Evolutionary conservation across 2,888 invertebrate species (phyloP).

Genomic region (Apotomis turbidana): DNA sequence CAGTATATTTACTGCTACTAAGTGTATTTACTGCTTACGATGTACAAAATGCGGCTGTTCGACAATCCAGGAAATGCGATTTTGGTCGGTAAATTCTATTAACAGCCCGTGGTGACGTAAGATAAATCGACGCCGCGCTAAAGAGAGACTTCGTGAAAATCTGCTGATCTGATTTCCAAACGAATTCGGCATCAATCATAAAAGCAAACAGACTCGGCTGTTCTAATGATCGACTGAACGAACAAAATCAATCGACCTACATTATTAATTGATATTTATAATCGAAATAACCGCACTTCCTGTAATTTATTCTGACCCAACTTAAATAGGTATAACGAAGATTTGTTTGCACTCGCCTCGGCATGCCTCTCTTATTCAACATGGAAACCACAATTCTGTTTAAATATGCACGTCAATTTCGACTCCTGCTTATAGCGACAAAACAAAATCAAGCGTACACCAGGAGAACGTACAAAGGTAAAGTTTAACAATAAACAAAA

Average conservation of each 20-base stretch:
- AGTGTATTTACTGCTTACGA: too few relatives aligned
- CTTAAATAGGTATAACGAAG: not conserved
- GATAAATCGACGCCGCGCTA: not conserved
- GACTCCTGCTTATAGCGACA: conserved; percentile 14
- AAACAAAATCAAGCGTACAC: conserved; percentile 7
- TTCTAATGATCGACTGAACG: conserved; percentile 50
- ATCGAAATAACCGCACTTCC: conserved; percentile 15
- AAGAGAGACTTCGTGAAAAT: conserved; percentile 6
- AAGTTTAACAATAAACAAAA: conserved; percentile 25
- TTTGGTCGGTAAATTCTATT: not conserved
- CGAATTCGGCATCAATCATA: conserved; percentile 46
- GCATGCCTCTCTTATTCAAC: not conserved
- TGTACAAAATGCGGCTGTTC: too few relatives aligned
- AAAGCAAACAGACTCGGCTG: conserved; percentile 36
- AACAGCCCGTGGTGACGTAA: not conserved
- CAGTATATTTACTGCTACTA: too few relatives aligned
- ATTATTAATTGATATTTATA: conserved; percentile 45
- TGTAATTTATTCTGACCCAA: not conserved
- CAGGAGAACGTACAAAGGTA: conserved; percentile 9
- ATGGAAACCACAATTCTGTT: not conserved
- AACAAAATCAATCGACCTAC: conserved; percentile 41
- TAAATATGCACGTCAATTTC: conserved; percentile 28
- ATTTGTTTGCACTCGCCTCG: not conserved
- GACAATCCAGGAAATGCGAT: not conserved
- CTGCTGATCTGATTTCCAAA: conserved; percentile 29